Evolutionary conservation across 2,888 invertebrate species (phyloP).

Genomic region (Epistrophe eligans): DNA sequence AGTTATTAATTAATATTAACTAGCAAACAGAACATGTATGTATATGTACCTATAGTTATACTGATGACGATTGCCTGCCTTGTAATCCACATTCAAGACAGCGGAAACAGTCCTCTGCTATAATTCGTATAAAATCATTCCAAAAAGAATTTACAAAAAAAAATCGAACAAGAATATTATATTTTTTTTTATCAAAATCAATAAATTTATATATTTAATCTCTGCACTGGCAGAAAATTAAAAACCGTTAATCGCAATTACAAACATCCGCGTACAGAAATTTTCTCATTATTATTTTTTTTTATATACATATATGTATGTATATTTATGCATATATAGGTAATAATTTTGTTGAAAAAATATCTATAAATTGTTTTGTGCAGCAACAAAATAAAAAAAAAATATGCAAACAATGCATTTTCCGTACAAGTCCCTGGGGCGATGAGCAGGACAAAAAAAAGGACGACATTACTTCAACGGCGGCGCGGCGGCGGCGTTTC

Average conservation of each 20-base stretch:
- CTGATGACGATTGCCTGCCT: not conserved
- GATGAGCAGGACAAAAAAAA: constrained; percentile 11
- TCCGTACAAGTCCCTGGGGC: not conserved
- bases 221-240: constrained; percentile 65
- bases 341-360: constrained; percentile 16
- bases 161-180: not conserved
- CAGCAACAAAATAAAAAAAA: not conserved
- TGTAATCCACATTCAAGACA: constrained; percentile 17
- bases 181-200: constrained; percentile 29
- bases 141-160: constrained; percentile 3
- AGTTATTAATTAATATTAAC: constrained; percentile 24
- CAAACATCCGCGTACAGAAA: constrained; percentile 62
- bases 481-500: too few relatives aligned
- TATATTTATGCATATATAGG: not conserved
- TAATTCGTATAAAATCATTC: constrained; percentile 11
- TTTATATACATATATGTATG: not conserved
- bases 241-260: constrained; percentile 75
- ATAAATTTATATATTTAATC: constrained; percentile 51
- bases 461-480: not conserved
- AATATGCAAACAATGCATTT: constrained; percentile 58
- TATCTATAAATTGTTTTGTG: constrained; percentile 50
- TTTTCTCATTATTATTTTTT: constrained; percentile 15
- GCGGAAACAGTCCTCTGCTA: constrained; percentile 3
- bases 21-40: not conserved
- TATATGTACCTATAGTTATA: too few relatives aligned